A percentile compares a stretch with the other conserved stretches of the same genome.
Evolutionary conservation across 2,888 invertebrate species (phyloP).

Genomic region (Strigamia crassipes): DNA sequence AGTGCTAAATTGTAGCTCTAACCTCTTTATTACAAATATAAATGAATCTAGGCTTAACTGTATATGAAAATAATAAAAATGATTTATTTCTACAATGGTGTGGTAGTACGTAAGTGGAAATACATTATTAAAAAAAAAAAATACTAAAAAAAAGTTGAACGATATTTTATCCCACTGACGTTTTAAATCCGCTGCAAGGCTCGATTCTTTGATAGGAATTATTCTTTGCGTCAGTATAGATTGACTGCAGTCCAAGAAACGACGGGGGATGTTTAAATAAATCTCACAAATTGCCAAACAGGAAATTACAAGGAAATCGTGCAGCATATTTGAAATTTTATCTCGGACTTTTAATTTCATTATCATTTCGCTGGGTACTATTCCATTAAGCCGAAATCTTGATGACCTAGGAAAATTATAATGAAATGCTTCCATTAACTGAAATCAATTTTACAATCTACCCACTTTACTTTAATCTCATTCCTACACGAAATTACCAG

Average conservation of each 20-base stretch:
- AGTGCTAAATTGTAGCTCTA: not conserved
- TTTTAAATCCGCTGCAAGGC: not conserved
- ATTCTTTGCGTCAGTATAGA: not conserved
- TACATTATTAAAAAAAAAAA: no score
- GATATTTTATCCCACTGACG: not conserved
- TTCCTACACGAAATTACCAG: not conserved
- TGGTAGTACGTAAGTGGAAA: not conserved
- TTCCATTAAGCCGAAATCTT: not conserved
- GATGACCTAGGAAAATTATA: not conserved
- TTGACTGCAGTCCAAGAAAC: not conserved
- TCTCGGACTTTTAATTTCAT: not conserved
- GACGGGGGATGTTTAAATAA: not conserved
- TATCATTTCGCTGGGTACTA: not conserved
- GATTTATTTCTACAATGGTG: not conserved
- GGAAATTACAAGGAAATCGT: not conserved
- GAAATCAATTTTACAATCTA: slow-evolving; percentile 34
- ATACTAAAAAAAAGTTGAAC: not conserved
- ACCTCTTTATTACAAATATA: not conserved
- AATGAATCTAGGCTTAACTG: not conserved
- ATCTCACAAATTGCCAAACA: not conserved
- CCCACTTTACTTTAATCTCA: not conserved
- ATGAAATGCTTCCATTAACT: slow-evolving; percentile 19
- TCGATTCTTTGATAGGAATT: not conserved
- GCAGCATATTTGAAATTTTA: not conserved
- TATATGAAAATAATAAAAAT: not conserved